Percentiles rank a stretch among this genome's conserved stretches.
Evolutionary conservation across 2,888 invertebrate genomes (phyloP).

Genomic region (Pediacus dermestoides): DNA sequence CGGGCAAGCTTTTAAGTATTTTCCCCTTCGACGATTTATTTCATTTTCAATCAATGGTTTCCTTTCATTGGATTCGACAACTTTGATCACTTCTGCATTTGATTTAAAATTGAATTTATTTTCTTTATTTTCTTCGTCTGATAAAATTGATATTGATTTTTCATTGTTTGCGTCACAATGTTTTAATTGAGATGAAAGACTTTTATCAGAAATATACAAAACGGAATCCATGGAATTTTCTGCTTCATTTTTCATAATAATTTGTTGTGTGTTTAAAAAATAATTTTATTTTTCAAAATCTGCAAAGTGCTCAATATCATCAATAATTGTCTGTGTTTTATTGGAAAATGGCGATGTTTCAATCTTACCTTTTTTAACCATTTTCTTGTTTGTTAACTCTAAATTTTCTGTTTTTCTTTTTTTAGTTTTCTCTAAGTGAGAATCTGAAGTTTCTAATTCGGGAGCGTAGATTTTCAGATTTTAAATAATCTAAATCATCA

Average conservation of each 20-base stretch:
- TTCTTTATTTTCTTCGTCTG: constrained; percentile 1
- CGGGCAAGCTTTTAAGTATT: constrained; percentile 1
- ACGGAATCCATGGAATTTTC: not conserved
- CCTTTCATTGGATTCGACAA: not conserved
- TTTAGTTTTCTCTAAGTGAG: no score
- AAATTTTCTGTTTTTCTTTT: no score
- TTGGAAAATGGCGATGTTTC: no score
- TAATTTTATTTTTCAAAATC: not conserved
- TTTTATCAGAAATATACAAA: not conserved
- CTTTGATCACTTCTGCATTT: not conserved
- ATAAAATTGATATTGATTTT: no score
- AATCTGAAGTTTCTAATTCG: no score
- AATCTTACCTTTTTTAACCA: no score
- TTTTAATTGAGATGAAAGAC: not conserved
- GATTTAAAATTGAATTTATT: no score
- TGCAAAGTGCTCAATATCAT: not conserved
- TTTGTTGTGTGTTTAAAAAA: not conserved
- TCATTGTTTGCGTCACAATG: no score
- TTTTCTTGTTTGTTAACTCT: no score
- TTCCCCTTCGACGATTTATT: not conserved
- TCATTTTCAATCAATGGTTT: constrained; percentile 1
- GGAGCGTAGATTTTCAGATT: no score
- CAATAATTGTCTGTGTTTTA: no score
- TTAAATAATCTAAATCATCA: no score
- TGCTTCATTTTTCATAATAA: constrained; percentile 1